A percentile compares a stretch with the other conserved stretches of the same genome.
Evolutionary conservation across 2,888 invertebrate genomes (phyloP).

Genomic region (Diachrysia chrysitis): DNA sequence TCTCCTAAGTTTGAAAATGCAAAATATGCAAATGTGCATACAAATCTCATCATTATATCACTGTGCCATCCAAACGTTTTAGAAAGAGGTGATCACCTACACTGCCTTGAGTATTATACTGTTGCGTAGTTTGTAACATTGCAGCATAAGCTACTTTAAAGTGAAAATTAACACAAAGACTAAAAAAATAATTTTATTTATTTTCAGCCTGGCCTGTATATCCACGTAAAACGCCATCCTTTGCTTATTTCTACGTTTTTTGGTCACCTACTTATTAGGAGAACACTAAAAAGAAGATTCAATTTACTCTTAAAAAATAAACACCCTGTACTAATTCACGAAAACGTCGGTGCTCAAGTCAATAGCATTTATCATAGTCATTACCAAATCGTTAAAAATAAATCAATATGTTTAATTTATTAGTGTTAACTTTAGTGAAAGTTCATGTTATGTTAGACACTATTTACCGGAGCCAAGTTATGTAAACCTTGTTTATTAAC

Average conservation of each 20-base stretch:
- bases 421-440: constrained; percentile 65
- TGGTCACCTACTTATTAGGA: not conserved
- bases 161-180: not conserved
- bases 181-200: not conserved
- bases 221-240: not conserved
- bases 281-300: not conserved
- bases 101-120: too few species aligned
- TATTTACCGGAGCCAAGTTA: constrained; percentile 49
- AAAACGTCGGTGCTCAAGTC: constrained; percentile 57
- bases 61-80: too few species aligned
- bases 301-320: constrained; percentile 7
- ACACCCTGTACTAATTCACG: constrained; percentile 46
- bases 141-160: too few species aligned
- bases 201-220: not conserved
- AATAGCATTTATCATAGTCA: constrained; percentile 75
- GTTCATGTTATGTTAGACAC: constrained; percentile 64
- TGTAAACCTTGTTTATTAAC: constrained; percentile 52
- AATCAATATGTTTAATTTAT: constrained; percentile 70
- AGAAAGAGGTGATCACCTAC: too few species aligned
- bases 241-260: not conserved
- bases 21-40: too few species aligned
- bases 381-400: constrained; percentile 60
- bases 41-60: too few species aligned
- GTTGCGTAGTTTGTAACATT: too few species aligned
- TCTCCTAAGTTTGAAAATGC: too few species aligned